These are phyloP conservation scores for Echinometra lucunter DNA, from an alignment of 53 echinoderm and acorn worm genomes.

Conservation along the genomic window DNA sequence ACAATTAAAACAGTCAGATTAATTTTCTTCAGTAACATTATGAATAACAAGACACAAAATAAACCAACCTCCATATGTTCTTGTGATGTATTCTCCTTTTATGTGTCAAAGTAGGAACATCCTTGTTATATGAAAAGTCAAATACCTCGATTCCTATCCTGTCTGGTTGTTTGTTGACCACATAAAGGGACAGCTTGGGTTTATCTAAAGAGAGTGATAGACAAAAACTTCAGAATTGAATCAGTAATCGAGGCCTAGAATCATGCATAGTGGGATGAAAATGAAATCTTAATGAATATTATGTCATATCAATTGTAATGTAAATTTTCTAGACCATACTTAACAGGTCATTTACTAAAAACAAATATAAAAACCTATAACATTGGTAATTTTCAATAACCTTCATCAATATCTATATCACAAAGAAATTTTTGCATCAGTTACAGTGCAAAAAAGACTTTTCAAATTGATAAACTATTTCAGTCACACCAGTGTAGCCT, in stretches of 20 bases:
- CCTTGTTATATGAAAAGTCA: conserved; percentile 51
- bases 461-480: too few species aligned
- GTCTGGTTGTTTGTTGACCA: conserved; percentile 72
- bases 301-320: too few species aligned
- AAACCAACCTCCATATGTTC: conserved; percentile 66
- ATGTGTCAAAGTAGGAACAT: conserved; percentile 68
- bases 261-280: too few species aligned
- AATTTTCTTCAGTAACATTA: too few species aligned
- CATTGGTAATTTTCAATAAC: too few species aligned
- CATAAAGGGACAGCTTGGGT: conserved; percentile 67
- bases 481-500: too few species aligned
- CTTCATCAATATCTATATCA: background rate
- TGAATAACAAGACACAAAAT: background rate
- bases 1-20: too few species aligned
- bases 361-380: too few species aligned
- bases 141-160: conserved; percentile 73
- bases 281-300: too few species aligned
- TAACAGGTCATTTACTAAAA: too few species aligned
- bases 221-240: background rate
- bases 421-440: background rate
- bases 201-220: conserved; percentile 48
- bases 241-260: too few species aligned
- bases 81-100: conserved; percentile 61
- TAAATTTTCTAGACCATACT: too few species aligned
- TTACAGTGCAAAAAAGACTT: background rate